A percentile compares a stretch with the other conserved stretches of the same genome.
Conservation (phyloP, 2,888 invertebrate genomes). For the Chesias legatella region DNA sequence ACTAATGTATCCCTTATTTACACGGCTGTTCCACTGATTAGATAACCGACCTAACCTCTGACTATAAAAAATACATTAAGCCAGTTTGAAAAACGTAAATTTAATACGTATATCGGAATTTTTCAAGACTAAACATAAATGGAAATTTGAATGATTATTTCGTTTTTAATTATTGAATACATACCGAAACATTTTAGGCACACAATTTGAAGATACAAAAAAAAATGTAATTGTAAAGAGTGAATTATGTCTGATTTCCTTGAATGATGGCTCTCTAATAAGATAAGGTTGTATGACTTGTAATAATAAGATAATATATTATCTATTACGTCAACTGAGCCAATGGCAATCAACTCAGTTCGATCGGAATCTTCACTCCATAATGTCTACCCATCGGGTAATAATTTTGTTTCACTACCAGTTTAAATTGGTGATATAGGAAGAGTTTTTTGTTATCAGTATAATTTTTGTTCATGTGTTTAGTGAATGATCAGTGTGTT, state of each 20-base stretch:
- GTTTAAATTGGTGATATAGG: constrained; percentile 6
- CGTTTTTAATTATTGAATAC: too few relatives aligned
- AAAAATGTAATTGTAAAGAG: too few relatives aligned
- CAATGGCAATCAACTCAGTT: constrained; percentile 62
- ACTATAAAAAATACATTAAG: constrained; percentile 34
- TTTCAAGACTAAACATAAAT: too few relatives aligned
- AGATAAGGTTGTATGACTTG: constrained; percentile 34
- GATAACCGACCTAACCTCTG: constrained; percentile 67
- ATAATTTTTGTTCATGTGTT: constrained; percentile 14
- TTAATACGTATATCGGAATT: too few relatives aligned
- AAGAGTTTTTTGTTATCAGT: not conserved
- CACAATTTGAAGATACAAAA: too few relatives aligned
- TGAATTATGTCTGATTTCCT: constrained; percentile 35
- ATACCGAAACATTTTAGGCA: constrained; percentile 11
- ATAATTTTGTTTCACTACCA: constrained; percentile 34
- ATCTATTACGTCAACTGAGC: constrained; percentile 61
- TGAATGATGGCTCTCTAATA: constrained; percentile 42
- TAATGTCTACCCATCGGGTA: constrained; percentile 72
- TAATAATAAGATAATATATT: constrained; percentile 45
- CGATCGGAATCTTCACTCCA: constrained; percentile 57
- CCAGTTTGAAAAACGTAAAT: too few relatives aligned
- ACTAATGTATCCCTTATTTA: constrained; percentile 19
- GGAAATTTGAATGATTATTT: too few relatives aligned
- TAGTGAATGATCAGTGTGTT: constrained; percentile 14
- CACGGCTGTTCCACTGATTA: constrained; percentile 38